These are phyloP conservation scores for Perdita meconis DNA, from an alignment of 2,888 invertebrate genomes.

Conservation along the genomic window DNA sequence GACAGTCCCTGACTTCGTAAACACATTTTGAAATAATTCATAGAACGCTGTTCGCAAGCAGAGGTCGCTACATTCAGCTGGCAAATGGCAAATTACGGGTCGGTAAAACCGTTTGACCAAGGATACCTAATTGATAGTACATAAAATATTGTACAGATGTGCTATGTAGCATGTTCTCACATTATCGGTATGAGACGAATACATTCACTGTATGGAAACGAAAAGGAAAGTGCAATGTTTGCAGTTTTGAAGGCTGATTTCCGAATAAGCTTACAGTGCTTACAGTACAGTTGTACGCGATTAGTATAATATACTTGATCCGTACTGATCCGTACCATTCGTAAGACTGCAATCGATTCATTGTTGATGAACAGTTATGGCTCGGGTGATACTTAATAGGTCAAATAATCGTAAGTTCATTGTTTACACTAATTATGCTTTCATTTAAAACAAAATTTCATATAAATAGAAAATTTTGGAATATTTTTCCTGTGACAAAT, in stretches of 20 bases:
- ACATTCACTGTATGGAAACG: neutral
- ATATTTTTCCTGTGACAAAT: neutral
- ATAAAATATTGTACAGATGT: neutral
- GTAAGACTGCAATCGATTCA: constrained; percentile 12
- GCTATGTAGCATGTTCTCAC: neutral
- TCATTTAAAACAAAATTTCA: neutral
- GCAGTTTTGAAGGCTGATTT: constrained; percentile 20
- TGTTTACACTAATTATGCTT: constrained; percentile 4
- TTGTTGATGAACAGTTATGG: constrained; percentile 75
- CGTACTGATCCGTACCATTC: constrained; percentile 11
- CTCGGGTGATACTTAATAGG: constrained; percentile 62
- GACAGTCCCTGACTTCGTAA: no score
- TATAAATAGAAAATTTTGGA: neutral
- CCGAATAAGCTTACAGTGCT: constrained; percentile 7
- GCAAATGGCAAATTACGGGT: no score
- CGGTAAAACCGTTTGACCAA: no score
- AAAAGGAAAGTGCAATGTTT: constrained; percentile 2
- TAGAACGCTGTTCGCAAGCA: no score
- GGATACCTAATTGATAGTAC: no score
- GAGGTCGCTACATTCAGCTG: no score
- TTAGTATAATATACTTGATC: neutral
- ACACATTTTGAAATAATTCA: no score
- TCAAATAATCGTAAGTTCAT: constrained; percentile 71
- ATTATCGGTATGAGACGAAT: no score
- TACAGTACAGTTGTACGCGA: constrained; percentile 22